These are phyloP conservation scores for Paracanthobrama guichenoti DNA, from an alignment of 2,113 vertebrate species.

Conservation along the genomic window DNA sequence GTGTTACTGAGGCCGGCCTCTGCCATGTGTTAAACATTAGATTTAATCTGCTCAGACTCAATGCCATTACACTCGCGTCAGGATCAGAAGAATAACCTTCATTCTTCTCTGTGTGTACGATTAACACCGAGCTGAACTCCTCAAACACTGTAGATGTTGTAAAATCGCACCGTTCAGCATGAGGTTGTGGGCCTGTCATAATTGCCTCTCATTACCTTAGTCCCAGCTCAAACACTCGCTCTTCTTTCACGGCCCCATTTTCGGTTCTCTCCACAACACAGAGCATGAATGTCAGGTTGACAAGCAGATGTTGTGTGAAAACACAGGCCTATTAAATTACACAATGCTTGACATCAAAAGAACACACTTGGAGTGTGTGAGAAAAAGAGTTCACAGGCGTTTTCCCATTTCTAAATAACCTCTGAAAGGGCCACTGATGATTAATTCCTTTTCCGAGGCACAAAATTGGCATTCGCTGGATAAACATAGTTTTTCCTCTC, in stretches of 20 bases:
- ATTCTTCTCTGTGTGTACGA: constrained; percentile 48
- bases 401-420: constrained; percentile 48
- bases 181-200: constrained; percentile 53
- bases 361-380: constrained; percentile 49
- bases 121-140: constrained; percentile 54
- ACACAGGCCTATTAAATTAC: constrained; percentile 76
- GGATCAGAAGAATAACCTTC: background rate
- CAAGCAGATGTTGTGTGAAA: constrained; percentile 77
- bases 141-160: constrained; percentile 62
- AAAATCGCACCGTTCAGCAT: background rate
- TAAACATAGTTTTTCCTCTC: constrained; percentile 49
- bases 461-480: constrained; percentile 60
- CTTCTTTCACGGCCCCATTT: constrained; percentile 59
- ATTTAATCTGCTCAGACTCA: constrained; percentile 55
- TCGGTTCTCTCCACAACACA: constrained; percentile 41
- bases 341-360: constrained; percentile 70
- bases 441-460: constrained; percentile 56
- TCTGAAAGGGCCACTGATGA: constrained; percentile 28
- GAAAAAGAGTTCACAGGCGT: constrained; percentile 18
- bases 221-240: constrained; percentile 54
- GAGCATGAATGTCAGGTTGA: constrained; percentile 69
- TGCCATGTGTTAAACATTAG: constrained; percentile 61
- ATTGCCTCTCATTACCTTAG: constrained; percentile 66
- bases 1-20: constrained; percentile 38
- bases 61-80: background rate